Conservation (phyloP, 1,140 invertebrate species). For the Luehdorfia chinensis region DNA sequence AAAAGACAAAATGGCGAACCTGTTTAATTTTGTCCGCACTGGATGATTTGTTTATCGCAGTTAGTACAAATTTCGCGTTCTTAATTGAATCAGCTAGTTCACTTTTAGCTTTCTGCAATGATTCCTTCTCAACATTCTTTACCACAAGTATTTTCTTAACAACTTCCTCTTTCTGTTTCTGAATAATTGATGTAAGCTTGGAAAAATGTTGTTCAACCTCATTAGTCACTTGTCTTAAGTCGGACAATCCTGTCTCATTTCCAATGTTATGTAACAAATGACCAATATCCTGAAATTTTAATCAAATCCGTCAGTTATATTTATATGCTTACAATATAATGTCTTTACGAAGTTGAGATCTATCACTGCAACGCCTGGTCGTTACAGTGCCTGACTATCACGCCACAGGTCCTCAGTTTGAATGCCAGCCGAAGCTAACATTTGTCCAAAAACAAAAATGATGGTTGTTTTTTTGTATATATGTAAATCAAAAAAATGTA, state of each 20-base stretch:
- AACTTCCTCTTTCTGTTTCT: constrained; percentile 49
- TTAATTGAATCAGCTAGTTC: constrained; percentile 40
- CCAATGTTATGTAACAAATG: constrained; percentile 46
- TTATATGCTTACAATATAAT: too few relatives aligned
- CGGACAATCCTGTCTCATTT: constrained; percentile 33
- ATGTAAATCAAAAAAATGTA: too few relatives aligned
- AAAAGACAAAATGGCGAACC: too few relatives aligned
- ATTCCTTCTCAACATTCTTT: constrained; percentile 43
- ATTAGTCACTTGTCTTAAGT: constrained; percentile 32
- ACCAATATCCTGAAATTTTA: constrained; percentile 50
- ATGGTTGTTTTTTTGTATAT: too few relatives aligned
- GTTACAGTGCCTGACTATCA: too few relatives aligned
- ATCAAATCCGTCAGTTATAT: constrained; percentile 2
- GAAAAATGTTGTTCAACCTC: constrained; percentile 57
- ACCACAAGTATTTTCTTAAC: constrained; percentile 33
- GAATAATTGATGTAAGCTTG: constrained; percentile 40
- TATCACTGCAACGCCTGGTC: too few relatives aligned
- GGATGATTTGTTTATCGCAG: constrained; percentile 32
- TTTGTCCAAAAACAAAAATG: constrained; percentile 4
- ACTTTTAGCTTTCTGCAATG: constrained; percentile 41
- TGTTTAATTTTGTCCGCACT: constrained; percentile 44
- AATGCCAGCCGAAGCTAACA: neutral
- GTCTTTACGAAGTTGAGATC: too few relatives aligned
- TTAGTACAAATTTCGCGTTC: constrained; percentile 35
- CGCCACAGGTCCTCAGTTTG: too few relatives aligned